Percentiles rank a stretch among this genome's conserved stretches.
These are phyloP conservation scores for Ptychoptera contaminata DNA, from an alignment of 2,888 invertebrate genomes.

Conservation along the genomic window DNA sequence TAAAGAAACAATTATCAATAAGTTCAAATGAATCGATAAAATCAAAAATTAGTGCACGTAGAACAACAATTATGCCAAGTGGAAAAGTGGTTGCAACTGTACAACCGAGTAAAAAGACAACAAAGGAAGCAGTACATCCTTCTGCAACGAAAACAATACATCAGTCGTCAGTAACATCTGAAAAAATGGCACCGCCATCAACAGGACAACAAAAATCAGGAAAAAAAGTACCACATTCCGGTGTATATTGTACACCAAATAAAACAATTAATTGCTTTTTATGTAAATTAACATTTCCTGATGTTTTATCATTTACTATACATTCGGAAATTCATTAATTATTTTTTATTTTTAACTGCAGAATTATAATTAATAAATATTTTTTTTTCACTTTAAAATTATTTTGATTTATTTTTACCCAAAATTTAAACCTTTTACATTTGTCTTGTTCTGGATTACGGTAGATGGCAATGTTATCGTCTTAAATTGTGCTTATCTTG, in stretches of 20 bases:
- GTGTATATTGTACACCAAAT: conserved; percentile 5
- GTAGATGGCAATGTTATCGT: no score
- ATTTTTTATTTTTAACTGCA: no score
- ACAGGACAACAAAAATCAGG: neutral
- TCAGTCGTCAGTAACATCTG: neutral
- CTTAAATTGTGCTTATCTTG: no score
- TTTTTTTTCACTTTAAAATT: no score
- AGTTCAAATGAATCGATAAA: neutral
- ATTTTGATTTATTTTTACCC: no score
- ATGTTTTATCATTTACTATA: conserved; percentile 5
- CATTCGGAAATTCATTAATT: conserved; percentile 2
- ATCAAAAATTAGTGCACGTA: neutral
- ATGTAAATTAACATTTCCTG: conserved; percentile 4
- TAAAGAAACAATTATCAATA: no score
- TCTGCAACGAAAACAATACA: no score
- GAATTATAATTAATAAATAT: no score
- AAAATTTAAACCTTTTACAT: no score
- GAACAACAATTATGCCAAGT: neutral
- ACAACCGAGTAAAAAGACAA: neutral
- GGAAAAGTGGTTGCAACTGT: neutral
- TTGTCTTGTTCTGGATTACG: no score
- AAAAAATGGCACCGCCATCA: neutral
- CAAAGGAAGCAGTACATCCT: no score
- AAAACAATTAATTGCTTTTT: conserved; percentile 2
- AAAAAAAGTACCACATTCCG: conserved; percentile 3